Percentiles rank a stretch among this genome's conserved stretches.
Conservation (phyloP, 1,140 invertebrate species). For the Rhopalosiphum padi region DNA sequence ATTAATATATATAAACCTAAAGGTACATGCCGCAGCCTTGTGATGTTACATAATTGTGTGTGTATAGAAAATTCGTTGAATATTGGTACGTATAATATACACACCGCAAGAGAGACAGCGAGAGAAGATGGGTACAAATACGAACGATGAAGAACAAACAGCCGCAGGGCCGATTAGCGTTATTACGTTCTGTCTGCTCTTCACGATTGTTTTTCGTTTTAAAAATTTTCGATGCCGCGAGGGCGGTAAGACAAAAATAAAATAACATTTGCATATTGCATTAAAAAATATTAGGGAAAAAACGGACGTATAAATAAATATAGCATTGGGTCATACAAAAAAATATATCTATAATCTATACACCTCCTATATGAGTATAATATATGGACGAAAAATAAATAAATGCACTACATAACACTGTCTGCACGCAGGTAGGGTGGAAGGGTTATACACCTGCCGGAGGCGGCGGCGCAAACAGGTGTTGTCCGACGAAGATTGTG, state of each 20-base stretch:
- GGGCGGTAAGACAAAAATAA: neutral
- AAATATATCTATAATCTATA: conserved; percentile 1
- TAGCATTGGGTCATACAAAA: neutral
- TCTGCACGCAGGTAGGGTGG: neutral
- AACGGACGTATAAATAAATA: neutral
- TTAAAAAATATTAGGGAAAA: neutral
- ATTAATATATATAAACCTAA: neutral
- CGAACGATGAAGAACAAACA: neutral
- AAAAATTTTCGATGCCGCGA: neutral
- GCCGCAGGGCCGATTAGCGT: neutral
- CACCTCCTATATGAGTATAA: neutral
- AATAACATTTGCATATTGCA: conserved; percentile 4
- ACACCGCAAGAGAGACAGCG: neutral
- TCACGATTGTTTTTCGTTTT: conserved; percentile 11
- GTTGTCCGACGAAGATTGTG: conserved; percentile 19
- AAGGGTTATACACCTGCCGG: conserved; percentile 47
- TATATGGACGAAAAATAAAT: neutral
- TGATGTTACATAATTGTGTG: neutral
- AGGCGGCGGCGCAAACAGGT: conserved; percentile 36
- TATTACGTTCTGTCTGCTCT: neutral
- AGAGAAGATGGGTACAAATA: neutral
- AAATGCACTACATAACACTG: neutral
- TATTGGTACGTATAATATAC: neutral
- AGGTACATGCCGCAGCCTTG: neutral
- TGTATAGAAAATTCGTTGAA: neutral